phyloP scores from a whole-genome alignment of 2,113 vertebrate species.

The Dolichallabes microphthalmus region DNA sequence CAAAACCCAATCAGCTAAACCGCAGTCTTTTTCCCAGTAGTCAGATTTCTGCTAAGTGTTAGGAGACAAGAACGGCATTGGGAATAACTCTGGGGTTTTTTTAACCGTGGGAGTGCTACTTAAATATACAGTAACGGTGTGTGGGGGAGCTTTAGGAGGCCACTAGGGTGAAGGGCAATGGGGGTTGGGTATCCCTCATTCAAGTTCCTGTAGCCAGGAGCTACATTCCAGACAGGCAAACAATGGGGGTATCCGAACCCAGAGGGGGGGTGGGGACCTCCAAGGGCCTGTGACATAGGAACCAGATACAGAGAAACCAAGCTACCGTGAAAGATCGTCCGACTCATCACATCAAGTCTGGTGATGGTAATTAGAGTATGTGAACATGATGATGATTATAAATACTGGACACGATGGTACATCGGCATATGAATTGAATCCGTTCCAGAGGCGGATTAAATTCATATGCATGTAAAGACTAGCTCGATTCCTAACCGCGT shows the following conservation, averaged over 20 bases:
- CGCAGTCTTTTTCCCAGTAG: conserved; percentile 39
- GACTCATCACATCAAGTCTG: background rate
- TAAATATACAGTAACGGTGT: conserved; percentile 35
- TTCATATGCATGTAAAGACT: no score
- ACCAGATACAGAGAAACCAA: conserved; percentile 60
- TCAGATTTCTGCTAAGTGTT: conserved; percentile 33
- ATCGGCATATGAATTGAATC: no score
- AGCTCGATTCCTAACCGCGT: no score
- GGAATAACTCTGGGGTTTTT: conserved; percentile 31
- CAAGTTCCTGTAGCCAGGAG: conserved; percentile 61
- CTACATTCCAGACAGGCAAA: conserved; percentile 70
- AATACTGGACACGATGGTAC: background rate
- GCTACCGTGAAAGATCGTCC: conserved; percentile 30
- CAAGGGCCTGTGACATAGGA: conserved; percentile 48
- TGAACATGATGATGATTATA: background rate
- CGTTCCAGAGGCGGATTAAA: no score
- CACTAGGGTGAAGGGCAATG: conserved; percentile 32
- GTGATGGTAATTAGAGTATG: background rate
- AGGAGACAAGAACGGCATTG: conserved; percentile 19
- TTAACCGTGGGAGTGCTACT: conserved; percentile 50
- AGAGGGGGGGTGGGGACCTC: conserved; percentile 48
- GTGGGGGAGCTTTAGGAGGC: conserved; percentile 30
- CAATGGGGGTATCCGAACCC: conserved; percentile 61
- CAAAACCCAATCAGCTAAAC: conserved; percentile 35
- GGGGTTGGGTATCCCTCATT: conserved; percentile 54